A percentile compares a stretch with the other conserved stretches of the same genome.
These are phyloP conservation scores for Cossypha heuglini DNA, from an alignment of 2,797 vertebrate species.

Conservation along the genomic window DNA sequence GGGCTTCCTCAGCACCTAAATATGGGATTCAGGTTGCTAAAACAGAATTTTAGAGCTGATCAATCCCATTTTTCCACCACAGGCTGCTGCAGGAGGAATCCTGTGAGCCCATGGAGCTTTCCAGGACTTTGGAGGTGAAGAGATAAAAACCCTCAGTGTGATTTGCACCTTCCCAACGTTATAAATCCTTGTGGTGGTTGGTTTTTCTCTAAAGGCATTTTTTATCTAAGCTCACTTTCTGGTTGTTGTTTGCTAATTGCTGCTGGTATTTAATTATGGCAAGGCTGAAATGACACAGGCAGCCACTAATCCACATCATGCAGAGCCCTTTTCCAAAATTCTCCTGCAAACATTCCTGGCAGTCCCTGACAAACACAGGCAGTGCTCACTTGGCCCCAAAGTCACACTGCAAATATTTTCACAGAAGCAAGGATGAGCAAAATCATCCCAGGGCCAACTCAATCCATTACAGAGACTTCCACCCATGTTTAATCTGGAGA, in stretches of 20 bases:
- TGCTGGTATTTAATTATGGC: neutral
- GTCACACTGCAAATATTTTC: constrained; percentile 59
- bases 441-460: constrained; percentile 10
- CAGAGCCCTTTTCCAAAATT: neutral
- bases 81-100: neutral
- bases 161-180: neutral
- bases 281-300: neutral
- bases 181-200: neutral
- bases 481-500: constrained; percentile 65
- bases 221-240: neutral
- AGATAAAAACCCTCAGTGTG: neutral
- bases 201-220: neutral
- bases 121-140: neutral
- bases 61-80: neutral
- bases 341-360: constrained; percentile 50
- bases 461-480: constrained; percentile 30
- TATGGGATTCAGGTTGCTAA: neutral
- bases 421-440: constrained; percentile 64
- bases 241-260: constrained; percentile 7
- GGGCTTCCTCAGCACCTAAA: neutral
- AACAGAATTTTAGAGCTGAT: neutral
- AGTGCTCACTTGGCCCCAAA: constrained; percentile 12
- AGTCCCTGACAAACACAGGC: constrained; percentile 37
- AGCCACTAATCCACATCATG: neutral
- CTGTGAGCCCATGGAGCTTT: neutral